Evolutionary conservation across 2,888 invertebrate species (phyloP).

Genomic region (Perizoma affinitatum): DNA sequence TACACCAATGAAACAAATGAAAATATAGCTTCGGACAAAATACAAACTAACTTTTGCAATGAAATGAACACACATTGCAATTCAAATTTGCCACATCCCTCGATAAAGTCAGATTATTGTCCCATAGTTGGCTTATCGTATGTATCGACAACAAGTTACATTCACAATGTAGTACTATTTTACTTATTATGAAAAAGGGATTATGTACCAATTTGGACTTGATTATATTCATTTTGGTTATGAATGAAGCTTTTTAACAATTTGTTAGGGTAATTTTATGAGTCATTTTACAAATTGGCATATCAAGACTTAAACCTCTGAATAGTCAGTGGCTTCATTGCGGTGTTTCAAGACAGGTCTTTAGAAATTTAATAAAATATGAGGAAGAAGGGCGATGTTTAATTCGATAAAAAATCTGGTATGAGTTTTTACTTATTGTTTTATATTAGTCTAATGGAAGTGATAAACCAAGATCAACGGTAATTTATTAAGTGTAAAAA

Average conservation of each 20-base stretch:
- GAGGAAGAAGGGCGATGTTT: too few relatives aligned
- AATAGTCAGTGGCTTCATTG: too few relatives aligned
- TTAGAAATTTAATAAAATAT: too few relatives aligned
- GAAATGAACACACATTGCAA: constrained; percentile 37
- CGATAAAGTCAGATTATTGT: constrained; percentile 65
- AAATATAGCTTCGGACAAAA: constrained; percentile 28
- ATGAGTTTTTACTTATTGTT: too few relatives aligned
- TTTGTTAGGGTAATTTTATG: too few relatives aligned
- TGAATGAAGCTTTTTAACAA: not conserved
- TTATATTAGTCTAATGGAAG: too few relatives aligned
- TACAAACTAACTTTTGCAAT: constrained; percentile 33
- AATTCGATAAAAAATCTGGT: too few relatives aligned
- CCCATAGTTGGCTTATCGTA: constrained; percentile 55
- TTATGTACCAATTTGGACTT: constrained; percentile 14
- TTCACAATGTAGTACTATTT: constrained; percentile 29
- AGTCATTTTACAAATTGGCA: too few relatives aligned
- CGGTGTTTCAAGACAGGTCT: too few relatives aligned
- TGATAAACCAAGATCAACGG: too few relatives aligned
- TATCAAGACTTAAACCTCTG: too few relatives aligned
- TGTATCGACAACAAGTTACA: constrained; percentile 50
- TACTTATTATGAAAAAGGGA: constrained; percentile 14
- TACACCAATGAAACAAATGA: constrained; percentile 20
- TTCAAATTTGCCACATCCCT: constrained; percentile 37
- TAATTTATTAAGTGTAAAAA: too few relatives aligned
- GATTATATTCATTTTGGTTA: constrained; percentile 7